Evolutionary conservation across 1,140 invertebrate species (phyloP).

Genomic region (Eueides isabella): DNA sequence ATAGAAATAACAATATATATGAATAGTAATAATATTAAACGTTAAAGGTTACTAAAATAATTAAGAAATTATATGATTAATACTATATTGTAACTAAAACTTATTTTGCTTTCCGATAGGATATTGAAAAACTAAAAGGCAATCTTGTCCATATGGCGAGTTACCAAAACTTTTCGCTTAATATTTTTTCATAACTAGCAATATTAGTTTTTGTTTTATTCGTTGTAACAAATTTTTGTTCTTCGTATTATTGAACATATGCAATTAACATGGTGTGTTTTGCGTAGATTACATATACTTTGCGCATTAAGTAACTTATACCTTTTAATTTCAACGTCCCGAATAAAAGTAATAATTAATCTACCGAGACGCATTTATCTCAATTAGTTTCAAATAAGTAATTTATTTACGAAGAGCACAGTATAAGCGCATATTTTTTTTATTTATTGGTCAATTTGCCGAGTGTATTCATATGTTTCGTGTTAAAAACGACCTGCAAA

Average conservation of each 20-base stretch:
- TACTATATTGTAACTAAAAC: not conserved
- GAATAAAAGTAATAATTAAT: conserved; percentile 27
- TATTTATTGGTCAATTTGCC: conserved; percentile 69
- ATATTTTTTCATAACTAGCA: conserved; percentile 33
- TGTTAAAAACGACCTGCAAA: conserved; percentile 53
- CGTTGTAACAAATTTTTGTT: not conserved
- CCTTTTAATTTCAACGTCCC: not conserved
- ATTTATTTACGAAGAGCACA: conserved; percentile 48
- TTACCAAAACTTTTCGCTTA: conserved; percentile 33
- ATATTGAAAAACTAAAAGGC: conserved; percentile 36
- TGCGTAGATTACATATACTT: not conserved
- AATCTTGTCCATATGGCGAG: conserved; percentile 35
- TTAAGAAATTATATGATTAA: not conserved
- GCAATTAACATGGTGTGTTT: not conserved
- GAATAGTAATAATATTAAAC: not conserved
- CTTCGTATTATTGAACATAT: not conserved
- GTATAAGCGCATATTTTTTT: conserved; percentile 43
- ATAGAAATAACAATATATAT: not conserved
- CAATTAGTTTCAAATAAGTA: conserved; percentile 58
- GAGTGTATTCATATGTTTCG: conserved; percentile 63
- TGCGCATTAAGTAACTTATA: not conserved
- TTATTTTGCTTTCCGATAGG: conserved; percentile 11
- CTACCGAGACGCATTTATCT: conserved; percentile 52
- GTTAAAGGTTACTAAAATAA: not conserved
- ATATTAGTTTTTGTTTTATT: conserved; percentile 29